These are phyloP conservation scores for Aporophyla lueneburgensis DNA, from an alignment of 2,888 invertebrate genomes.

Conservation along the genomic window DNA sequence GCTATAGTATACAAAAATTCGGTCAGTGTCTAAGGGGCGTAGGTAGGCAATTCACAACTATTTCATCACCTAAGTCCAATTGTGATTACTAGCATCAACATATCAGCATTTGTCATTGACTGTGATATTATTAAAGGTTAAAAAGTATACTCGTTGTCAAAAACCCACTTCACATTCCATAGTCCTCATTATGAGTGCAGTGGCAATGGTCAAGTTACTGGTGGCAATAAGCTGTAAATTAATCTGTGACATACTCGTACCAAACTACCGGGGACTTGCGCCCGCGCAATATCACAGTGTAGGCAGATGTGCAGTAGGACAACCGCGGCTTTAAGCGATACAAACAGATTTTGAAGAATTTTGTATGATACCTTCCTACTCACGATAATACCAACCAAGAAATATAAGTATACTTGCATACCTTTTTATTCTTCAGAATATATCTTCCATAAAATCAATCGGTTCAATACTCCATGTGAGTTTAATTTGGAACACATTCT, in stretches of 20 bases:
- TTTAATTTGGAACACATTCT: not conserved
- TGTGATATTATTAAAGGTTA: not conserved
- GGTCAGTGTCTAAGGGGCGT: no score
- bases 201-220: slow-evolving; percentile 40
- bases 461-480: not conserved
- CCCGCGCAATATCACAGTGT: slow-evolving; percentile 7
- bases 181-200: slow-evolving; percentile 28
- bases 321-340: not conserved
- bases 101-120: not conserved
- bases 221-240: slow-evolving; percentile 49
- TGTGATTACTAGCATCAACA: not conserved
- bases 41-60: not conserved
- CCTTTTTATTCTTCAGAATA: no score
- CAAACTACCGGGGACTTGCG: slow-evolving; percentile 43
- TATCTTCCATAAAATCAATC: not conserved
- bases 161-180: not conserved
- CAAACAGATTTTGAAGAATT: not conserved
- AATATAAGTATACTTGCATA: no score
- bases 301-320: slow-evolving; percentile 20
- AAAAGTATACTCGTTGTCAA: not conserved
- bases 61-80: not conserved
- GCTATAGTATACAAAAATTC: not conserved
- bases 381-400: not conserved
- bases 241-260: slow-evolving; percentile 53
- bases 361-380: not conserved